Evolutionary conservation across 23 tunicate genomes (phyloP), one percentile per base, ranked within the genome.

Genomic region (Ascidia mentula): DNA sequence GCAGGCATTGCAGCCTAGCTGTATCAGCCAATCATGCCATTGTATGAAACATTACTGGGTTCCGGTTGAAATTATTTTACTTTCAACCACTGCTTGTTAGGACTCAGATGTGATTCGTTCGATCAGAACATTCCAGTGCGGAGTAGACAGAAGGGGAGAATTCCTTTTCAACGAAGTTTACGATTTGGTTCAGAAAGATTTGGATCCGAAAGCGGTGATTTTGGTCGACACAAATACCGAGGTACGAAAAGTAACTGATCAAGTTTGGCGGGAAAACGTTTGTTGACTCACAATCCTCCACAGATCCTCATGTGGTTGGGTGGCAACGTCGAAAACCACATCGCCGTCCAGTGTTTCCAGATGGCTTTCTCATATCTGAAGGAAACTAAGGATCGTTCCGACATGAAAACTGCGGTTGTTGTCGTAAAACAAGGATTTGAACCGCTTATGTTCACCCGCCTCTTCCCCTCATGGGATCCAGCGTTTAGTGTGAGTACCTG

Each of bases 171-270:
- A 37, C 0, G 97, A 91, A 61, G 77, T 87, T 0, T 45, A 37
- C 45, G 87, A 82, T 18, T 73, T 91, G 40, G 38, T 87, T 0
- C 91, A 86, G 46, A 36, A 77, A 38, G 97, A 91, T 77, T 70
- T 91, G 26, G 83, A 86, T 59, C 46, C 69, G 38, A 91, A 91
- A 36, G 91, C 88, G 30, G 86, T 91, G 24, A 75, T 91, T 75
- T 87, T 91, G 60, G 36, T 89, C 34, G 95, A 85, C 69, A 79
- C 69, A 9, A 61, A 73, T 4, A 42, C 72, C 59, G 94, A 89
- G 81, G 94, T 89, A 46, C 33, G 61, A n/a, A n/a, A n/a, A n/a
- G n/a, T n/a, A n/a, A n/a, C n/a, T n/a, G n/a, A n/a, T n/a, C n/a
- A n/a, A n/a, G n/a, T n/a, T n/a, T n/a, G n/a, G n/a, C n/a, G n/a